phyloP scores from a whole-genome alignment of 2,113 vertebrate species.

The Halichoerus grypus region DNA sequence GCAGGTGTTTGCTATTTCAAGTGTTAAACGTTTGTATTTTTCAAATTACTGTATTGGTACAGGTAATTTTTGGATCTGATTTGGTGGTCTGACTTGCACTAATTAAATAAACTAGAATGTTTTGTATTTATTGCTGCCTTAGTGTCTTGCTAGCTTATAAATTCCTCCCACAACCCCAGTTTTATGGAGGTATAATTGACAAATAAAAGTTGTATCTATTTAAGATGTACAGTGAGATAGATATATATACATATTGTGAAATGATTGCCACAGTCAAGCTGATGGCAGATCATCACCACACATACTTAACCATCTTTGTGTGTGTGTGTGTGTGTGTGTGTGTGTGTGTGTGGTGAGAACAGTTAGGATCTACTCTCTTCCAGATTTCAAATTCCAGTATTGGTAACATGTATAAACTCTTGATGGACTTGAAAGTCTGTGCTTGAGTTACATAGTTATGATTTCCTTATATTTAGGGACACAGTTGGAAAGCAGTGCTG shows the following conservation, averaged over 20 bases:
- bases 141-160: background rate
- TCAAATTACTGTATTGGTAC: background rate
- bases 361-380: background rate
- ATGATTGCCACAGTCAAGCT: background rate
- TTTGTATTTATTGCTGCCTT: background rate
- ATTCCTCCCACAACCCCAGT: background rate
- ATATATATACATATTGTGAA: background rate
- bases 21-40: conserved; percentile 33
- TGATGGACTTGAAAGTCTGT: background rate
- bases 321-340: background rate
- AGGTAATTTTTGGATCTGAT: conserved; percentile 22
- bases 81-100: background rate
- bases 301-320: background rate
- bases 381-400: background rate
- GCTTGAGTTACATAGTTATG: background rate
- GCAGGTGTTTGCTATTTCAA: background rate
- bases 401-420: background rate
- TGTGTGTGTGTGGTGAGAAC: background rate
- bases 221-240: background rate
- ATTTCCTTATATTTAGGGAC: background rate
- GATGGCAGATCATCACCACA: background rate
- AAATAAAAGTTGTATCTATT: background rate
- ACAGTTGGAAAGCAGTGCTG: background rate
- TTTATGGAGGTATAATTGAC: background rate
- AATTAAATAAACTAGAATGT: background rate